Conservation (phyloP, 2,888 invertebrate species). For the Cistogaster globosa region DNA sequence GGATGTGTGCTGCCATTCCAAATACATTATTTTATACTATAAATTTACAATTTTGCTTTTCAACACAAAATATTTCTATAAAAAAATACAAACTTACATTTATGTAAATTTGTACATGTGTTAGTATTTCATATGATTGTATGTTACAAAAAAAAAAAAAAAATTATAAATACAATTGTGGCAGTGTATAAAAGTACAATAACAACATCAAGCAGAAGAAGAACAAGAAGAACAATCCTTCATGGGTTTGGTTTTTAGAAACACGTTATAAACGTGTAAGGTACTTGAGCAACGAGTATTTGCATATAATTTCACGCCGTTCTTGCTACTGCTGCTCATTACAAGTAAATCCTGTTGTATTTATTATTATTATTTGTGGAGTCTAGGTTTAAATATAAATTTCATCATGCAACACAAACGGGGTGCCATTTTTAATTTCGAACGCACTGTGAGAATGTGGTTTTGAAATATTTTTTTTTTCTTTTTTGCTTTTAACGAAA, state of each 20-base stretch:
- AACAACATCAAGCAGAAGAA: background rate
- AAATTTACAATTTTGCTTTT: background rate
- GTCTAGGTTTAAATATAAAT: slow-evolving; percentile 62
- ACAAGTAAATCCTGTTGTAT: slow-evolving; percentile 67
- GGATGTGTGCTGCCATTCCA: slow-evolving; percentile 70
- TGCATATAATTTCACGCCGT: slow-evolving; percentile 79
- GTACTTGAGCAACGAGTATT: slow-evolving; percentile 76
- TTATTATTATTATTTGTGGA: slow-evolving; percentile 52
- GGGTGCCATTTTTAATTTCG: slow-evolving; percentile 69
- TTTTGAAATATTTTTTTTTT: slow-evolving; percentile 21
- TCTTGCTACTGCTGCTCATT: slow-evolving; percentile 70
- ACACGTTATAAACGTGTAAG: slow-evolving; percentile 72
- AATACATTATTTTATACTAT: slow-evolving; percentile 53
- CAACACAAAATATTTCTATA: slow-evolving; percentile 13
- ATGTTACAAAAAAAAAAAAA: background rate
- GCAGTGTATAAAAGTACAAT: slow-evolving; percentile 45
- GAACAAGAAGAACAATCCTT: slow-evolving; percentile 39
- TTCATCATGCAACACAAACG: slow-evolving; percentile 61
- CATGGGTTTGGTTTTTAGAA: slow-evolving; percentile 69
- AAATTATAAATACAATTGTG: slow-evolving; percentile 32
- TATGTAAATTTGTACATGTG: background rate
- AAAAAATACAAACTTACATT: slow-evolving; percentile 3
- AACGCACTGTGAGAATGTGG: slow-evolving; percentile 66
- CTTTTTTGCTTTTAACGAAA: slow-evolving; percentile 24
- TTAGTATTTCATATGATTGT: background rate